Evolutionary conservation across 2,888 invertebrate genomes (phyloP).

Genomic region (Yponomeuta sedellus): DNA sequence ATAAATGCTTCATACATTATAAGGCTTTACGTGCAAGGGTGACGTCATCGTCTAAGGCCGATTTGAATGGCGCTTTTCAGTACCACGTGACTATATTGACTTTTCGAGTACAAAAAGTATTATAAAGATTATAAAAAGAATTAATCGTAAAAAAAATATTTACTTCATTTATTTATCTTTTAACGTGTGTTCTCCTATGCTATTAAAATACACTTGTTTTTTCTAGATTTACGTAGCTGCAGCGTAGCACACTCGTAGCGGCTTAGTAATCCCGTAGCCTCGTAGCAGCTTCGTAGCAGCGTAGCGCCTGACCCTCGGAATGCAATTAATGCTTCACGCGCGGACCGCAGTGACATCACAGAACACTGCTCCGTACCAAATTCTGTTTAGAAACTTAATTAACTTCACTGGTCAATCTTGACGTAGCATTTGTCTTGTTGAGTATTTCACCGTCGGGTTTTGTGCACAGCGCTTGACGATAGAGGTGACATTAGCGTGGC

Average conservation of each 20-base stretch:
- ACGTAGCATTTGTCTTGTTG: background rate
- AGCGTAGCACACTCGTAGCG: background rate
- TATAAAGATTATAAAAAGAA: no score
- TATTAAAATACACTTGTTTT: no score
- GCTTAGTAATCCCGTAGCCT: background rate
- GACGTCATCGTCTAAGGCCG: no score
- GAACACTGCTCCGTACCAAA: background rate
- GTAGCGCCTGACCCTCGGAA: background rate
- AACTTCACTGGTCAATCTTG: background rate
- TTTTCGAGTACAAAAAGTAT: no score
- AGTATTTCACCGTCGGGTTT: background rate
- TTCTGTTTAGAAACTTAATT: constrained; percentile 3
- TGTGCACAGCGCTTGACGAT: background rate
- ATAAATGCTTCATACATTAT: no score
- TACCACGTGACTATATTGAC: no score
- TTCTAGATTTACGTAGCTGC: no score
- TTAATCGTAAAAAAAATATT: no score
- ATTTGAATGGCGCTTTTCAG: no score
- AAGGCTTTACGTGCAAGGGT: no score
- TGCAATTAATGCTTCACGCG: constrained; percentile 1
- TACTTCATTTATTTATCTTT: no score
- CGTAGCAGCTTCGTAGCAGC: background rate
- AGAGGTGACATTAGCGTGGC: background rate
- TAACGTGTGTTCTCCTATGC: no score
- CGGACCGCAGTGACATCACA: background rate